Conservation (phyloP, 2,113 vertebrate genomes). For the human region GRCh38 chr9:85732001-85732500, state of each 20-base stretch:
- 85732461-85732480: too few relatives aligned
- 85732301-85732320: too few relatives aligned
- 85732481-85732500: too few relatives aligned
- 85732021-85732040: background rate
- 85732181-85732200: background rate
- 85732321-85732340: too few relatives aligned
- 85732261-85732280: too few relatives aligned
- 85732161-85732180: background rate
- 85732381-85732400: too few relatives aligned
- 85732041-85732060: background rate
- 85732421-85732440: too few relatives aligned
- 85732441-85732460: background rate
- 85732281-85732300: too few relatives aligned
- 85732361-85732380: too few relatives aligned
- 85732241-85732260: too few relatives aligned
- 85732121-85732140: background rate
- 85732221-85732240: background rate
- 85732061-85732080: slow-evolving; percentile 3
- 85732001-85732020: background rate
- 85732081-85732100: slow-evolving; percentile 30
- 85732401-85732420: too few relatives aligned
- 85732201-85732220: background rate
- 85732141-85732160: background rate
- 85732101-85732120: background rate
- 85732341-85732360: too few relatives aligned